Base-by-base conservation (phyloP, 2,888 invertebrate genomes). In the Chymomyza caudatula region DNA sequence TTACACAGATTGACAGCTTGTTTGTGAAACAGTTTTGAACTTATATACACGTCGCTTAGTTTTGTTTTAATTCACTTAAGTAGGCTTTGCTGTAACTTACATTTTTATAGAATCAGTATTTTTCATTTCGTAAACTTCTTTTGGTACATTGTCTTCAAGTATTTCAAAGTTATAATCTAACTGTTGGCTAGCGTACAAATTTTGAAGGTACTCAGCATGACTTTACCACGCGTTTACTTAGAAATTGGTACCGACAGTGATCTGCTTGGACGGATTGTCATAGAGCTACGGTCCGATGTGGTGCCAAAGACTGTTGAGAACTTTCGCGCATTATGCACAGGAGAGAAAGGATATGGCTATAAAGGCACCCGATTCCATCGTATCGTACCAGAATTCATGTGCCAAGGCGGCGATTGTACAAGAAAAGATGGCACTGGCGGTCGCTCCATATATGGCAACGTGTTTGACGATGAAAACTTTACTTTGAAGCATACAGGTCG, bases 391-490 rank as follows among this genome's bases (percentile, higher is more conserved):
- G 96, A 96, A 91, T 98, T 98, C 92, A 98, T 98, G 98, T 96
- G 97, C 91, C 97, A 98, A 92, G 97, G 96, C 58, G 96, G 98
- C 76, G 97, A 98, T 90, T 98, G 98, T 89, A 97, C 97, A 79
- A 95, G 96, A 90, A 95, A 98, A 94, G 96, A 96, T 89, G 98
- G 97, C 91, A 96, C 96, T 83, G 96, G 96, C 67, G 98, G 98
- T 75, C 97, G 97, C 91, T 98, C 98, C 76, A 98, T 99, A 91
- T 98, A 97, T 84, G 98, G 98, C 37, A 93, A 93, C 87, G 97
- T 97, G 92, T 99, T 99, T 90, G 94, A 93, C 19, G 98, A 99
- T 90, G 98, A 99, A 92, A 98, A 98, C 93, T 99, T 99, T 92
- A 92, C 92, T 73, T 92, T 98, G 90, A 97, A 96, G 92, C 98